phyloP scores from a whole-genome alignment of 2,888 invertebrate genomes.

The Pogonocherus hispidulus region DNA sequence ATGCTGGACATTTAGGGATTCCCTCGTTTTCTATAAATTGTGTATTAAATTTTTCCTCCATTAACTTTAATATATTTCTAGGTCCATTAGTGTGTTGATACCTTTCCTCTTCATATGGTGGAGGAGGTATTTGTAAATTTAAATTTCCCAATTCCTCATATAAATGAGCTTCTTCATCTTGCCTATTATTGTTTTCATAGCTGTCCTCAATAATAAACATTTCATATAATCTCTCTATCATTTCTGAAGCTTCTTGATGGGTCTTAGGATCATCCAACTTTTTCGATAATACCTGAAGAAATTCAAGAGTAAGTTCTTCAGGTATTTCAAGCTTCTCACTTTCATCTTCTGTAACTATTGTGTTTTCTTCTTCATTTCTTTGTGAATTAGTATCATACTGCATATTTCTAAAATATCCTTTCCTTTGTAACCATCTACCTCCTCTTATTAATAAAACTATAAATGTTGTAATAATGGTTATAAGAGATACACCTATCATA shows the following conservation, averaged over 20 bases:
- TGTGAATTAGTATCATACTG: slow-evolving; percentile 73
- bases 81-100: slow-evolving; percentile 65
- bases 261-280: slow-evolving; percentile 81
- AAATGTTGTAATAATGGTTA: slow-evolving; percentile 70
- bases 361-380: slow-evolving; percentile 69
- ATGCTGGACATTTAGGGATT: slow-evolving; percentile 58
- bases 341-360: slow-evolving; percentile 64
- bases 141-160: slow-evolving; percentile 74
- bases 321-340: slow-evolving; percentile 73
- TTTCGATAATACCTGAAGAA: slow-evolving; percentile 77
- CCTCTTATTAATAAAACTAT: slow-evolving; percentile 72
- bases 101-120: slow-evolving; percentile 70
- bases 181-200: slow-evolving; percentile 71
- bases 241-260: slow-evolving; percentile 81
- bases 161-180: slow-evolving; percentile 67
- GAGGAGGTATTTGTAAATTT: slow-evolving; percentile 70
- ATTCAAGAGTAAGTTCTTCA: slow-evolving; percentile 81
- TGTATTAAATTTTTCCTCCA: slow-evolving; percentile 72
- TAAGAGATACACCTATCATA: slow-evolving; percentile 71
- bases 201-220: slow-evolving; percentile 80
- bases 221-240: slow-evolving; percentile 83
- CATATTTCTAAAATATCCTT: slow-evolving; percentile 71
- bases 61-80: slow-evolving; percentile 74
- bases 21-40: slow-evolving; percentile 50
- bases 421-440: slow-evolving; percentile 73